Evolutionary conservation across 2,888 invertebrate species (phyloP).

Genomic region (Diachrysia chrysitis): DNA sequence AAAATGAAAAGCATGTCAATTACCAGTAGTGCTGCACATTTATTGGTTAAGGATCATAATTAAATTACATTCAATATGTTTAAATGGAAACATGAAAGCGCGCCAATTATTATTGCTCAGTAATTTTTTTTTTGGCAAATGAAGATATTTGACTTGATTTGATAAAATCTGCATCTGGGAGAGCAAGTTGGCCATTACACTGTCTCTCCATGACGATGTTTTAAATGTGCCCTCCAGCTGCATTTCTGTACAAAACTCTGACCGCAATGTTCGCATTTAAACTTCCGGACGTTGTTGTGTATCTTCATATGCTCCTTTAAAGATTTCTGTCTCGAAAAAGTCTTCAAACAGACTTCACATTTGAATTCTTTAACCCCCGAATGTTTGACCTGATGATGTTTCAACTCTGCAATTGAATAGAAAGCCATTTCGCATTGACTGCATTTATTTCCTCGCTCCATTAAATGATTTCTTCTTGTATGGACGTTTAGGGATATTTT

Average conservation of each 20-base stretch:
- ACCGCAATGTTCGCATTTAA: conserved; percentile 61
- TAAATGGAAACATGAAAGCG: too few relatives aligned
- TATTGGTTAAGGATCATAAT: too few relatives aligned
- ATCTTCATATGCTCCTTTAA: conserved; percentile 67
- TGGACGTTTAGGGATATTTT: conserved; percentile 81
- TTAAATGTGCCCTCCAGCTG: conserved; percentile 65
- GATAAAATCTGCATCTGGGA: too few relatives aligned
- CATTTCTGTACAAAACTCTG: conserved; percentile 70
- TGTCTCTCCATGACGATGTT: conserved; percentile 24
- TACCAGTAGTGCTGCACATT: too few relatives aligned
- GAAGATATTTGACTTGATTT: too few relatives aligned
- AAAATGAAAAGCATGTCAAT: too few relatives aligned
- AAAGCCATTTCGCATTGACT: conserved; percentile 44
- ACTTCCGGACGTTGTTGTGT: conserved; percentile 63
- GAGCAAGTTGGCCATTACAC: conserved; percentile 1
- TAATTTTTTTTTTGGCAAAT: too few relatives aligned
- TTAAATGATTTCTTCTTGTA: conserved; percentile 71
- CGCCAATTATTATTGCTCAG: too few relatives aligned
- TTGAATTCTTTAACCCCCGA: conserved; percentile 69
- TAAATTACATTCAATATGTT: too few relatives aligned
- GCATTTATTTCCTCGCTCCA: conserved; percentile 56
- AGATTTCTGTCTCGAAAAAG: conserved; percentile 61
- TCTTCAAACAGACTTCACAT: conserved; percentile 75
- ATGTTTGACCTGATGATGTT: conserved; percentile 75
- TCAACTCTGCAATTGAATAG: conserved; percentile 64